phyloP scores from a whole-genome alignment of 30 jellyfish, hydroid and myxozoan species.

The Cassiopea andromeda region DNA sequence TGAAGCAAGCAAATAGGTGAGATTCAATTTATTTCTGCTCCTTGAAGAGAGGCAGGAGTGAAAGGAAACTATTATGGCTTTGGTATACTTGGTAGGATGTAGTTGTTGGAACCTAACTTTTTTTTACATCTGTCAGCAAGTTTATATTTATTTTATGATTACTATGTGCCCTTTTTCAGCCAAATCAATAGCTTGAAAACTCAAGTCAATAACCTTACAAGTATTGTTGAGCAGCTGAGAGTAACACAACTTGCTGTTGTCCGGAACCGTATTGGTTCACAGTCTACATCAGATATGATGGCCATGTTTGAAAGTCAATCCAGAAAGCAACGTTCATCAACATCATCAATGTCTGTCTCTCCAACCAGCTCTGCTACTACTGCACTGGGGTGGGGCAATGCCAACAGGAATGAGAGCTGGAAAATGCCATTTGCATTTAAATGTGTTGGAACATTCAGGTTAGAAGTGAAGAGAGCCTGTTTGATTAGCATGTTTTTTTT shows the following conservation, averaged over 20 bases:
- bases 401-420: conserved; percentile 77
- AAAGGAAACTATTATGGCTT: too few relatives aligned
- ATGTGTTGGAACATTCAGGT: conserved; percentile 99
- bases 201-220: conserved; percentile 84
- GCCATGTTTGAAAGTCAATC: conserved; percentile 32
- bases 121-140: neutral
- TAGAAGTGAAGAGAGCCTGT: neutral
- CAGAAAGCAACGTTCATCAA: conserved; percentile 36
- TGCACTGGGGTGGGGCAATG: conserved; percentile 32
- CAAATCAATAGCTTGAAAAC: conserved; percentile 66
- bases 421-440: conserved; percentile 97
- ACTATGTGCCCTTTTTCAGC: conserved; percentile 29
- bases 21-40: neutral
- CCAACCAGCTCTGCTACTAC: conserved; percentile 40
- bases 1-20: conserved; percentile 89
- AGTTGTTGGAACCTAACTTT: too few relatives aligned
- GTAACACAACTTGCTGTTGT: conserved; percentile 70
- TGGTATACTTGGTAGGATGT: too few relatives aligned
- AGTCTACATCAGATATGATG: conserved; percentile 85
- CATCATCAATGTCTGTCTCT: conserved; percentile 45
- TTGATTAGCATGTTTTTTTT: neutral
- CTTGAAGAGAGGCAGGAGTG: neutral
- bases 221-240: conserved; percentile 82
- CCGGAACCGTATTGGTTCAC: conserved; percentile 76
- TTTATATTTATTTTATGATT: neutral